Percentiles rank a stretch among this genome's conserved stretches.
Conservation (phyloP, 2,888 invertebrate genomes). For the Graphium colonna region DNA sequence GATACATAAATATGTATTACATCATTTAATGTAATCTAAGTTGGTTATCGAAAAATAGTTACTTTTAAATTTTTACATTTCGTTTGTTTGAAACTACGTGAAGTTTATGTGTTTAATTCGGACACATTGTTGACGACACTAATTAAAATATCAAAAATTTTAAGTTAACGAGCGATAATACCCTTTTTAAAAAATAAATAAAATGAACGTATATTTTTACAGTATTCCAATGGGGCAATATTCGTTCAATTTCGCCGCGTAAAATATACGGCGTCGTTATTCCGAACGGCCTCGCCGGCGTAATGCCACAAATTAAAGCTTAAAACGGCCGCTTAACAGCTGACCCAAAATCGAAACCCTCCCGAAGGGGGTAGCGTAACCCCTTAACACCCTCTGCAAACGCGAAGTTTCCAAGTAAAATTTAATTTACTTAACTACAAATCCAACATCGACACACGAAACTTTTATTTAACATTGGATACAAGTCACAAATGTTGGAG, state of each 20-base stretch:
- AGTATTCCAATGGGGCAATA: slow-evolving; percentile 54
- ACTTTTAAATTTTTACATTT: too few relatives aligned
- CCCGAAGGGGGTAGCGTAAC: slow-evolving; percentile 41
- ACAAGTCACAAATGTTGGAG: slow-evolving; percentile 5
- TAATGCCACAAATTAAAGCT: slow-evolving; percentile 80
- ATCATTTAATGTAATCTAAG: too few relatives aligned
- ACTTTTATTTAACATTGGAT: neutral
- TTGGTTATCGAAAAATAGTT: too few relatives aligned
- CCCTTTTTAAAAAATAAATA: too few relatives aligned
- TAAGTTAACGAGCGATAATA: too few relatives aligned
- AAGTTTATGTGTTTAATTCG: too few relatives aligned
- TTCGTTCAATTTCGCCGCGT: slow-evolving; percentile 51
- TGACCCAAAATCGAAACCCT: slow-evolving; percentile 77
- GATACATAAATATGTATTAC: too few relatives aligned
- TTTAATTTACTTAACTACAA: neutral
- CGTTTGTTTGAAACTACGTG: too few relatives aligned
- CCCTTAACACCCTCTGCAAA: slow-evolving; percentile 13
- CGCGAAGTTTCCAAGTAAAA: neutral
- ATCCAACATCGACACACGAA: neutral
- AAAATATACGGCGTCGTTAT: slow-evolving; percentile 68
- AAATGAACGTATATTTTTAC: slow-evolving; percentile 19
- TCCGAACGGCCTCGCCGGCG: slow-evolving; percentile 66
- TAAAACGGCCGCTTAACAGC: slow-evolving; percentile 78
- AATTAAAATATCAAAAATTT: neutral
- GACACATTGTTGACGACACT: too few relatives aligned